Conservation (phyloP, 2,797 vertebrate genomes). For the Sarcoramphus papa region DNA sequence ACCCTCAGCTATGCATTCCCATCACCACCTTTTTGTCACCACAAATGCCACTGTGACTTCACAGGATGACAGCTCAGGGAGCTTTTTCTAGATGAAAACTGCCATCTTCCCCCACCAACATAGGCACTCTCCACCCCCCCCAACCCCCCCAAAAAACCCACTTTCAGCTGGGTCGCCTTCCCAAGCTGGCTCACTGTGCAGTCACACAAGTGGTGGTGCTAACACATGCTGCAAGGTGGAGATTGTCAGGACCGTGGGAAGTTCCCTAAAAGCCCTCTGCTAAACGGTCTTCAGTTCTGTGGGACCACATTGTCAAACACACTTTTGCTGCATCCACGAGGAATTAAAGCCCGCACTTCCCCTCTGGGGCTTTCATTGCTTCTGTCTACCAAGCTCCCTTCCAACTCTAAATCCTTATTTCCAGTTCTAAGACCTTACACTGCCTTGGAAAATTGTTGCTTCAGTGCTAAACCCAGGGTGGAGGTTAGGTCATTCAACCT, state of each 20-base stretch:
- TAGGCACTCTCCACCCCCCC: neutral
- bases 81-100: neutral
- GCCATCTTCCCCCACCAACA: neutral
- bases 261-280: neutral
- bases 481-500: neutral
- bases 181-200: neutral
- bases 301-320: neutral
- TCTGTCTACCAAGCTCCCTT: neutral
- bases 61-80: neutral
- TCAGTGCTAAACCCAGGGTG: neutral
- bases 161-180: fast-evolving
- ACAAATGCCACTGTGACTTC: neutral
- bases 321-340: neutral
- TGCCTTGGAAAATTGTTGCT: neutral
- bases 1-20: neutral
- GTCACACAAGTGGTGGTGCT: neutral
- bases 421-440: neutral
- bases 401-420: neutral
- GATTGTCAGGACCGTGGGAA: neutral
- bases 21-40: neutral
- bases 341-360: neutral
- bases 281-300: neutral
- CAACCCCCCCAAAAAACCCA: fast-evolving
- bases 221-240: neutral
- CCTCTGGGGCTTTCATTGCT: neutral